These are phyloP conservation scores for Ochlodes sylvanus DNA, from an alignment of 2,888 invertebrate genomes.

Conservation along the genomic window DNA sequence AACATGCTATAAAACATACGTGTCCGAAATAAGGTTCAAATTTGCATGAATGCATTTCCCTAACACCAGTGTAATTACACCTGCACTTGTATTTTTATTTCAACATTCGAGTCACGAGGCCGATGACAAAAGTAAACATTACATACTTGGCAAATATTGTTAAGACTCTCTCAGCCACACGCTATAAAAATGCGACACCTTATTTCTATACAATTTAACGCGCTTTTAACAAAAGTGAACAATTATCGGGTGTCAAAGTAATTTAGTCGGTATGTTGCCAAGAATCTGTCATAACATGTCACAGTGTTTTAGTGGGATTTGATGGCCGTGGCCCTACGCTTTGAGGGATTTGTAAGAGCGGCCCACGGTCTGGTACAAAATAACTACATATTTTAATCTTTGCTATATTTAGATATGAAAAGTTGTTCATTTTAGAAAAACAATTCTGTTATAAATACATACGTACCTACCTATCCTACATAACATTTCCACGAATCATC, in stretches of 20 bases:
- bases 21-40: constrained; percentile 18
- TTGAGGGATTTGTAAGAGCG: constrained; percentile 11
- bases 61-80: constrained; percentile 17
- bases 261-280: constrained; percentile 23
- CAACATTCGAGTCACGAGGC: constrained; percentile 32
- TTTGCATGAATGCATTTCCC: constrained; percentile 2
- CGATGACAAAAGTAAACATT: constrained; percentile 23
- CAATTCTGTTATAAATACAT: no score
- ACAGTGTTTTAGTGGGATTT: constrained; percentile 9
- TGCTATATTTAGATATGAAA: not conserved
- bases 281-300: constrained; percentile 28
- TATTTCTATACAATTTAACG: not conserved
- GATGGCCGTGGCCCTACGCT: constrained; percentile 16
- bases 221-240: not conserved
- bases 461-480: no score
- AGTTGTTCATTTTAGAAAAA: no score
- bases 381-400: not conserved
- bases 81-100: constrained; percentile 22
- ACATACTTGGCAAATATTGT: constrained; percentile 7
- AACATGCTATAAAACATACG: not conserved
- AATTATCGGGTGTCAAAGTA: constrained; percentile 7
- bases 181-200: not conserved
- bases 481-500: no score
- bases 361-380: not conserved
- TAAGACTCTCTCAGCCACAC: not conserved